phyloP scores from a whole-genome alignment of 2,797 vertebrate species.

The Dallia pectoralis region DNA sequence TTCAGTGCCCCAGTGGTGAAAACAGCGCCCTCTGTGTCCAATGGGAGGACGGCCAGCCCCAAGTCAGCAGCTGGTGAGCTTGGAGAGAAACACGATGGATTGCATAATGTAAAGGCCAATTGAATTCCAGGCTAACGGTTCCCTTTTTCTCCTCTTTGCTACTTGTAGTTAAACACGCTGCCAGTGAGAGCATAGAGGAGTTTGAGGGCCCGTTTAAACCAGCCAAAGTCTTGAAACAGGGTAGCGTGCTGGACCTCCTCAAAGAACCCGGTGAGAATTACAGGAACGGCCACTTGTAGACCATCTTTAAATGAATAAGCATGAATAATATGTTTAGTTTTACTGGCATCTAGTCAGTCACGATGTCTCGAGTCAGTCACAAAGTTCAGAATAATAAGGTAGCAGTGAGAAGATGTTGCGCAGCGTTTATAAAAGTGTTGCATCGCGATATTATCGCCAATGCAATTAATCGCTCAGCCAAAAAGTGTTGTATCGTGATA shows the following conservation, averaged over 20 bases:
- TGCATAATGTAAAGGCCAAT: background rate
- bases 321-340: too few species aligned
- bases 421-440: too few species aligned
- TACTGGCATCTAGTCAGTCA: too few species aligned
- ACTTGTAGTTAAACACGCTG: constrained; percentile 61
- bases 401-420: too few species aligned
- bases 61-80: constrained; percentile 69
- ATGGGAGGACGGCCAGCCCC: constrained; percentile 68
- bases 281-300: too few species aligned
- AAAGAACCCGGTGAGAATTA: constrained; percentile 83
- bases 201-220: constrained; percentile 84
- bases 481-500: too few species aligned
- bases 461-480: too few species aligned
- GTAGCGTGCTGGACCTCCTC: constrained; percentile 93
- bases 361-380: too few species aligned
- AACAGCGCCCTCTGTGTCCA: constrained; percentile 73
- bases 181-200: constrained; percentile 76
- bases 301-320: too few species aligned
- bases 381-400: too few species aligned
- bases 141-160: background rate
- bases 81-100: background rate
- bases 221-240: constrained; percentile 87
- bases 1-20: constrained; percentile 94
- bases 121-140: background rate
- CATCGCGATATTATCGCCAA: too few species aligned